phyloP scores from a whole-genome alignment of 2,888 invertebrate genomes.

The Bembecia ichneumoniformis region DNA sequence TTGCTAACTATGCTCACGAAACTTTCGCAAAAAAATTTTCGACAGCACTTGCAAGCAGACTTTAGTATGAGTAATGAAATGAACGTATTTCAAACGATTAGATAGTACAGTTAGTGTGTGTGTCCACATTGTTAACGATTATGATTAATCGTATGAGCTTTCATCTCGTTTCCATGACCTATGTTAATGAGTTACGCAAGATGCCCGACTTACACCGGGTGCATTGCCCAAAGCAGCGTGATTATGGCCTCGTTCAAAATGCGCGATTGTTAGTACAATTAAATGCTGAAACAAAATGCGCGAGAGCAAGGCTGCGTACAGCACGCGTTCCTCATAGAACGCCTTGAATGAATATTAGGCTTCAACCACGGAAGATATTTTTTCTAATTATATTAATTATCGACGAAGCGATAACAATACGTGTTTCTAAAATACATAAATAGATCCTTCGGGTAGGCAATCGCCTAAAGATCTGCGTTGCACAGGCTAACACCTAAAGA shows the following conservation, averaged over 20 bases:
- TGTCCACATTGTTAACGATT: neutral
- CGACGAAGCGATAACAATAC: too few species aligned
- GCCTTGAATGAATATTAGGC: neutral
- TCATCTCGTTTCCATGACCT: neutral
- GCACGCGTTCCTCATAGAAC: neutral
- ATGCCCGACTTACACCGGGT: constrained; percentile 24
- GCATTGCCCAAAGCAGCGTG: constrained; percentile 27
- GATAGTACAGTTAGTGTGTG: neutral
- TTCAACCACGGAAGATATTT: neutral
- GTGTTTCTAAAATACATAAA: too few species aligned
- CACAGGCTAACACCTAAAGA: too few species aligned
- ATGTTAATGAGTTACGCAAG: constrained; percentile 25
- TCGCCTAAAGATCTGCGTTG: too few species aligned
- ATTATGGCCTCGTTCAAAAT: constrained; percentile 40
- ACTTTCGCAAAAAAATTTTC: too few species aligned
- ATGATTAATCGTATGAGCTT: neutral
- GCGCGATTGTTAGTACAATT: constrained; percentile 58
- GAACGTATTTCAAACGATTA: too few species aligned
- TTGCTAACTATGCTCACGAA: too few species aligned
- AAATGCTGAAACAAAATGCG: constrained; percentile 42
- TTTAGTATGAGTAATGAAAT: too few species aligned
- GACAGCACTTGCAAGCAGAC: too few species aligned
- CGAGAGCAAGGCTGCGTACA: constrained; percentile 39
- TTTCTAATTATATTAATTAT: too few species aligned
- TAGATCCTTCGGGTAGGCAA: too few species aligned